Conservation (phyloP, 2,113 vertebrate species). For the Miniopterus natalensis region DNA sequence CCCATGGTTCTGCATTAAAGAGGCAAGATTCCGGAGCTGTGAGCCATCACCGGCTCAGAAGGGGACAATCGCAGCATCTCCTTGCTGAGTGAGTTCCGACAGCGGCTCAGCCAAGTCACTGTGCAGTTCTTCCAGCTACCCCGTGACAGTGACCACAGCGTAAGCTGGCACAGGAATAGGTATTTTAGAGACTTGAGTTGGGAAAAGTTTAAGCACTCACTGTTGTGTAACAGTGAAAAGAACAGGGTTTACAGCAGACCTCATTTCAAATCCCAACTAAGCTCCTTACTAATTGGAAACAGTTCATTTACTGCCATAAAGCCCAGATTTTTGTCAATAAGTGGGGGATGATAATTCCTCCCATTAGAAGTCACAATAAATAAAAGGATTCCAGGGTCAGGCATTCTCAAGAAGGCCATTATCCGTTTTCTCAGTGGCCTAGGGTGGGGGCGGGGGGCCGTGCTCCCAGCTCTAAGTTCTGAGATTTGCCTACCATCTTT, state of each 20-base stretch:
- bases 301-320: not conserved
- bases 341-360: not conserved
- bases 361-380: not conserved
- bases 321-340: not conserved
- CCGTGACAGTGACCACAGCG: not conserved
- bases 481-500: not conserved
- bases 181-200: not conserved
- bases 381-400: conserved; percentile 11
- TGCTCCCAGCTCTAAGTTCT: not conserved
- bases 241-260: not conserved
- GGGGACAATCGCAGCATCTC: not conserved
- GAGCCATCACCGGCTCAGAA: not conserved
- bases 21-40: not conserved
- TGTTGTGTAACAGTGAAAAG: not conserved
- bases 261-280: not conserved
- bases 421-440: not conserved
- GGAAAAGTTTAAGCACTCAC: conserved; percentile 2
- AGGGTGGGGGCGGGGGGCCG: not conserved
- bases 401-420: not conserved
- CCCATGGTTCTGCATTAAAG: conserved; percentile 49
- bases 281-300: not conserved
- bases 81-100: not conserved
- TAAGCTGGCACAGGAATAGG: not conserved
- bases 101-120: not conserved
- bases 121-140: not conserved